Base-by-base conservation (phyloP, 1,140 invertebrate genomes). In the Heliothis virescens region DNA sequence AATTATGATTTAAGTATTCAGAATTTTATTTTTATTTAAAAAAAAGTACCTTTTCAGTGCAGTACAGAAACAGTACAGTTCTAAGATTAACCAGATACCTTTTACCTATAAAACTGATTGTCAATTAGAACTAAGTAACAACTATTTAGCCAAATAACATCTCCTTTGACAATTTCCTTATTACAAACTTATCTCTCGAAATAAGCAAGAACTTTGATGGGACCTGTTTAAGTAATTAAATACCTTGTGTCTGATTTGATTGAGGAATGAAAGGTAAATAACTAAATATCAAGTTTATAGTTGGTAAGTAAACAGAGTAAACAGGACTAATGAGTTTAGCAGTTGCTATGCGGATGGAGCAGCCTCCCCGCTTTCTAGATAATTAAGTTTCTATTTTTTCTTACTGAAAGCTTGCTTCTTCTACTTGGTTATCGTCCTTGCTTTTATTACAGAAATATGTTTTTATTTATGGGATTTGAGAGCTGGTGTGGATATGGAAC, bases 251-350 rank as follows among this genome's bases (percentile, higher is more conserved):
- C 21, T 26, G 47, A n/a, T 65, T 65, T 16, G n/a, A 34, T 65
- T 65, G 11, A 41, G 26, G 16, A 47, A 12, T 48, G 34, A 10
- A 65, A 15, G 34, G 16, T 47, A 1, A n/a, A 3, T 47, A 65
- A n/a, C 41, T 41, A 65, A 65, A 65, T 48, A 65, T n/a, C 16
- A 65, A 48, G 34, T 47, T 65, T 15, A 47, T 65, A 48, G 34
- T 65, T 65, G 34, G 16, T 65, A 48, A 65, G 62, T 41, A 34
- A 65, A 65, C 62, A 47, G 34, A 47, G 16, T 47, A 65, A 65
- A 65, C 62, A 65, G 41, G 18, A 12, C 41, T 48, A 65, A 65
- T 48, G 62, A 65, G 62, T 48, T 65, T 48, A 65, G 15, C n/a
- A 18, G 34, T 18, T 11, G 62, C 16, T 47, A 16, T 16, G 62